phyloP scores from a whole-genome alignment of 2,888 invertebrate species.

The Hermaeophaga mercurialis region DNA sequence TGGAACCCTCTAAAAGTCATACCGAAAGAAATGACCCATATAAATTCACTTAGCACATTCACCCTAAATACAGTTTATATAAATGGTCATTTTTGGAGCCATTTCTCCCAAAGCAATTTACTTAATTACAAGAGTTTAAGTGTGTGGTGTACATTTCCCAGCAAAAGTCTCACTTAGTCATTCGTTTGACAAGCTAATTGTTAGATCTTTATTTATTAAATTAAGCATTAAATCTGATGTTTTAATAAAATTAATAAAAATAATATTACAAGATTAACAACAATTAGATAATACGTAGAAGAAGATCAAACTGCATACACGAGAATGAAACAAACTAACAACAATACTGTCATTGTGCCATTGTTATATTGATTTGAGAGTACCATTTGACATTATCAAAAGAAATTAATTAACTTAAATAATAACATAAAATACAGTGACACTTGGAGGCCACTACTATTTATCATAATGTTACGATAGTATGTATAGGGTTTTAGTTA shows the following conservation, averaged over 20 bases:
- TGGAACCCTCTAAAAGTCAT: slow-evolving; percentile 29
- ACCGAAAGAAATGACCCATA: slow-evolving; percentile 47
- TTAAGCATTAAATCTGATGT: neutral
- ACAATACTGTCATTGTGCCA: no score
- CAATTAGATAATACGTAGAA: no score
- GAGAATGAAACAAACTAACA: no score
- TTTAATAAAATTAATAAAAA: neutral
- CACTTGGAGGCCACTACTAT: no score
- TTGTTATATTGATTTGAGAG: no score
- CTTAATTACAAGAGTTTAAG: slow-evolving; percentile 29
- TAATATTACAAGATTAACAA: no score
- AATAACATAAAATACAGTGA: no score
- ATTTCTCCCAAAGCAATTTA: slow-evolving; percentile 23
- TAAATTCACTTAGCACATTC: slow-evolving; percentile 47
- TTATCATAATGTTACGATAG: no score
- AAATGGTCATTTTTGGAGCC: slow-evolving; percentile 29
- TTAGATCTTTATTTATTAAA: neutral
- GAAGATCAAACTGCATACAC: no score
- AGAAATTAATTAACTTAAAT: no score
- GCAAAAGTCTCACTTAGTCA: slow-evolving; percentile 16
- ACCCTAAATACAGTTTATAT: slow-evolving; percentile 28
- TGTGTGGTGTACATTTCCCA: slow-evolving; percentile 21
- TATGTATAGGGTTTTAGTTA: no score
- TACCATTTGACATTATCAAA: no score
- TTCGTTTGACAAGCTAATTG: slow-evolving; percentile 16